Evolutionary conservation across 2,113 vertebrate species (phyloP).

Genomic region (Anseranas semipalmata): DNA sequence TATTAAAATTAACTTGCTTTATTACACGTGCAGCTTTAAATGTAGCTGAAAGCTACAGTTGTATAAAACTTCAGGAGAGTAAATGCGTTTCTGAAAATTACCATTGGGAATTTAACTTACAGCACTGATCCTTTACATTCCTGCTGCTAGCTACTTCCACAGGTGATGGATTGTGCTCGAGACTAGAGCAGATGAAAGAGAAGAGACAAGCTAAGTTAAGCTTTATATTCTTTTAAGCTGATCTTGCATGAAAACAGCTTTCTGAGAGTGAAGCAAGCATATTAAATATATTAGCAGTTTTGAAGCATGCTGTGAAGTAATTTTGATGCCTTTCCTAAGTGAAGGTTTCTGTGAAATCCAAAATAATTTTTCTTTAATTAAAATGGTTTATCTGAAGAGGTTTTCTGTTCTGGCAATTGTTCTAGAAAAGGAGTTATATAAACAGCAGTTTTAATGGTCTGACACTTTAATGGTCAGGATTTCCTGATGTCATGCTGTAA

Average conservation of each 20-base stretch:
- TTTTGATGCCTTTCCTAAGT: not conserved
- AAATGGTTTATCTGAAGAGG: not conserved
- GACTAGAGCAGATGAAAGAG: not conserved
- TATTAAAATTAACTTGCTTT: not conserved
- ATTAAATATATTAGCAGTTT: not conserved
- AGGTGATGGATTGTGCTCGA: not conserved
- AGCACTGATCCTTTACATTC: not conserved
- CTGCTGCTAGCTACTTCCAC: not conserved
- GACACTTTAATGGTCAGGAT: conserved; percentile 58
- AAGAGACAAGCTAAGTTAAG: not conserved
- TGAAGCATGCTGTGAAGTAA: not conserved
- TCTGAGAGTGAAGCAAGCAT: not conserved
- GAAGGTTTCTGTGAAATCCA: not conserved
- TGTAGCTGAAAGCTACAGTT: not conserved
- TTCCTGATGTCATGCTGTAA: conserved; percentile 38
- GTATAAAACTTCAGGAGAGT: not conserved
- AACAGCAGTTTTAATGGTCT: conserved; percentile 43
- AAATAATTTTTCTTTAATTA: not conserved
- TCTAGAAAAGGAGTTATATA: conserved; percentile 24
- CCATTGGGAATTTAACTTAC: not conserved
- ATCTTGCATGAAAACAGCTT: not conserved
- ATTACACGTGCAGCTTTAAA: not conserved
- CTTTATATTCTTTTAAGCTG: not conserved
- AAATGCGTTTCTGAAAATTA: not conserved
- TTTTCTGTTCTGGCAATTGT: conserved; percentile 1